Evolutionary conservation across 1,140 invertebrate species (phyloP).

Genomic region (Psilanteris sp.): DNA sequence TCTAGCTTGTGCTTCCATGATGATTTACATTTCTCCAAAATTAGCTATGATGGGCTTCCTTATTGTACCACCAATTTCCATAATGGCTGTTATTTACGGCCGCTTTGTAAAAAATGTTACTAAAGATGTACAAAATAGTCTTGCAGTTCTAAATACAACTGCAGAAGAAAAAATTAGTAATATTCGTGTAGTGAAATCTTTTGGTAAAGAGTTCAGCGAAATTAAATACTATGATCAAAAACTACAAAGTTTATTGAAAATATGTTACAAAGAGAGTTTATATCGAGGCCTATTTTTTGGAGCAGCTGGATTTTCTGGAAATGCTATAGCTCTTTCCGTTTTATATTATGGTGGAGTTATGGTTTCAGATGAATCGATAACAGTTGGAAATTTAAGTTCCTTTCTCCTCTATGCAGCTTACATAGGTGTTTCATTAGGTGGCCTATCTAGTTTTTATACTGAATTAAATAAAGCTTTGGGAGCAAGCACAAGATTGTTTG

Average conservation of each 20-base stretch:
- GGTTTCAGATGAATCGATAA: constrained; percentile 85
- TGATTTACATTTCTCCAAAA: constrained; percentile 96
- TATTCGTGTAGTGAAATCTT: constrained; percentile 95
- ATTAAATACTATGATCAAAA: constrained; percentile 84
- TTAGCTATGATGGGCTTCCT: constrained; percentile 90
- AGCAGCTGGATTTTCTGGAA: constrained; percentile 94
- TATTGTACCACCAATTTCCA: constrained; percentile 93
- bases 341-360: constrained; percentile 80
- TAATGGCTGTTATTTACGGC: constrained; percentile 93
- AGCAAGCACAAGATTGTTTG: constrained; percentile 92
- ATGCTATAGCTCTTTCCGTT: constrained; percentile 93
- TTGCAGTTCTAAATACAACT: constrained; percentile 90
- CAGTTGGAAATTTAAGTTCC: constrained; percentile 93
- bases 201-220: constrained; percentile 92
- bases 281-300: constrained; percentile 95
- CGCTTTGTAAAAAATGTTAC: constrained; percentile 93
- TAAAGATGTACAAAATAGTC: constrained; percentile 88
- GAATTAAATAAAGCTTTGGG: constrained; percentile 96
- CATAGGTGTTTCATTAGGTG: constrained; percentile 92
- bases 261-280: constrained; percentile 93
- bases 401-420: constrained; percentile 96
- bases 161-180: constrained; percentile 97
- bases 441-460: constrained; percentile 92
- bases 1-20: constrained; percentile 92
- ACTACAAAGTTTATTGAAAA: constrained; percentile 86